Conservation (phyloP, 2,113 vertebrate species). For the Hyla sarda region DNA sequence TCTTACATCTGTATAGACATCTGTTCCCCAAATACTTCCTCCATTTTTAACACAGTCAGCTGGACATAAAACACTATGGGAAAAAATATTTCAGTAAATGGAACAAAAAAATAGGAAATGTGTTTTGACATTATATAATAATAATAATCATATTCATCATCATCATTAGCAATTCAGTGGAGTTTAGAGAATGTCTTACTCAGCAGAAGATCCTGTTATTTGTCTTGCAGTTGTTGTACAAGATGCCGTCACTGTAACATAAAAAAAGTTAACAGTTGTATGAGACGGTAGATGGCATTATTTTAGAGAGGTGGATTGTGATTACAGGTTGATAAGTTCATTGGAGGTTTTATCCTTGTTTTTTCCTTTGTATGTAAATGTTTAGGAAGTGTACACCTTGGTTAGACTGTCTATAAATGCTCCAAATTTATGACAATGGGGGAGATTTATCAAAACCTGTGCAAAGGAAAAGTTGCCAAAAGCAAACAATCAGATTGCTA, state of each 20-base stretch:
- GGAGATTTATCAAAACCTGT: too few relatives aligned
- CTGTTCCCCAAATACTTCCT: slow-evolving; percentile 10
- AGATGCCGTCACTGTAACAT: neutral
- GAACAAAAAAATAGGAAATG: neutral
- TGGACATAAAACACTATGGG: neutral
- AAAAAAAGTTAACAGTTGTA: neutral
- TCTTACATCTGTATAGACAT: slow-evolving; percentile 43
- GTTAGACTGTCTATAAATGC: too few relatives aligned
- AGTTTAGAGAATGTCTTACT: neutral
- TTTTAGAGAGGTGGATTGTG: neutral
- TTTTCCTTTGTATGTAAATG: too few relatives aligned
- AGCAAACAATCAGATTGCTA: too few relatives aligned
- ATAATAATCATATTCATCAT: too few relatives aligned
- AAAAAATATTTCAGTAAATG: neutral
- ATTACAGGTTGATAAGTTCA: too few relatives aligned
- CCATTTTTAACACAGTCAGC: neutral
- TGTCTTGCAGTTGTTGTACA: neutral
- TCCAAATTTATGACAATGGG: too few relatives aligned
- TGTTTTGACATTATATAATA: neutral
- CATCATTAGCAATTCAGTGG: too few relatives aligned
- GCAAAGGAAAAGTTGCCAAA: too few relatives aligned
- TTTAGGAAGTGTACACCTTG: too few relatives aligned
- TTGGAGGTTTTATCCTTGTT: too few relatives aligned
- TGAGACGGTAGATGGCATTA: neutral
- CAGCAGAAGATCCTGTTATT: neutral